Evolutionary conservation across 35 echinoderm and acorn worm genomes (phyloP), one percentile per base, ranked within the genome.

Genomic region (Amphiura filiformis): DNA sequence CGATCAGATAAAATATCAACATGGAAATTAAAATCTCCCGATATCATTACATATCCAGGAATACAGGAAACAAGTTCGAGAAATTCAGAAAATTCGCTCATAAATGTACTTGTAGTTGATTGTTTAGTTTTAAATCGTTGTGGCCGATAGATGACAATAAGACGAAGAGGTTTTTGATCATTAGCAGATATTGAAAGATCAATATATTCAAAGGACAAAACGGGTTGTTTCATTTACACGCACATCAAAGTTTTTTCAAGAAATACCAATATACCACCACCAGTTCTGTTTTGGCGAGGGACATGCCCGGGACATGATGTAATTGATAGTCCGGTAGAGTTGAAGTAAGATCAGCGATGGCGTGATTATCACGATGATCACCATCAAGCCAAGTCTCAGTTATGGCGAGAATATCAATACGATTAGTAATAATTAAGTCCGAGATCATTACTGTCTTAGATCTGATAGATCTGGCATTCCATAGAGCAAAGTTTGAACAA

Each of bases 331-430:
- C 33, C 39, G 80, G 84, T 35, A 95, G 56, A 30, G 84, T 83
- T 1, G 78, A 49, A n/a, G 42, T 57, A 32, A 95, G 57, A 84
- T 95, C 89, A 87, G 88, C 81, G 36, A 95, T 77, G 35, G 93
- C 39, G 31, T 61, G 30, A 82, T 95, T 37, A 39, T 95, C 88
- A 61, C 82, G 78, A 23, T 76, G 34, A 88, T 91, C 80, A 77
- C 93, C 79, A 26, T 88, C 56, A 0, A 95, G 82, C 93, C 93
- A 91, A 37, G 93, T 91, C 75, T 95, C 93, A 56, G 89, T 95
- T 39, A 95, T 39, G 32, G 80, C 84, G 26, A 95, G 40, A 15
- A 95, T 88, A 39, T 91, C 81, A 39, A 91, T 88, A 32, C 81
- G 37, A 77, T 84, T 81, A 22, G 39, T 33, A 38, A 86, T 87